Percentiles rank a stretch among this genome's conserved stretches.
phyloP scores from a whole-genome alignment of 2,888 invertebrate species.

The Mythimna loreyi region DNA sequence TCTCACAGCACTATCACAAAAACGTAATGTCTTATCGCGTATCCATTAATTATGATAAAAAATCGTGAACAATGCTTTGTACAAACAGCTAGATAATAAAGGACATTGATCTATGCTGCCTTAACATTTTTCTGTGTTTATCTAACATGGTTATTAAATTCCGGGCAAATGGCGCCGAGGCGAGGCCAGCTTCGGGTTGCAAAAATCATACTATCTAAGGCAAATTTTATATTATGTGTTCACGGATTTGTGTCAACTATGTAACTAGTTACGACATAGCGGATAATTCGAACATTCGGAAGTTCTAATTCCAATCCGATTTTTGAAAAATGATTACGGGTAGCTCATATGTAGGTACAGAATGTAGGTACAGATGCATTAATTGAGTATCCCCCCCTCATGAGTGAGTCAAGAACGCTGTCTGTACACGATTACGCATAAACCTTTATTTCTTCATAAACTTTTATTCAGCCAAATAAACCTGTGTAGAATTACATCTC shows the following conservation, averaged over 20 bases:
- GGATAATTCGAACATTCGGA: neutral
- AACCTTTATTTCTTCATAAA: neutral
- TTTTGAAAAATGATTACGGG: neutral
- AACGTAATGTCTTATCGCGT: conserved; percentile 56
- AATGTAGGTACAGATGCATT: no score
- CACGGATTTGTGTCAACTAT: conserved; percentile 22
- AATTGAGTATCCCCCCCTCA: no score
- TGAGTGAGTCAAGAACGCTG: no score
- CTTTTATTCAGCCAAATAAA: conserved; percentile 17
- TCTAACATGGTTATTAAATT: conserved; percentile 68
- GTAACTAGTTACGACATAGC: neutral
- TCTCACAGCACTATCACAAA: conserved; percentile 38
- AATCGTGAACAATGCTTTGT: conserved; percentile 53
- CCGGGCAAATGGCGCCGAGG: conserved; percentile 36
- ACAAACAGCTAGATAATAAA: conserved; percentile 56
- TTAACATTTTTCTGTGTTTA: conserved; percentile 54
- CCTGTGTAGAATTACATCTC: neutral
- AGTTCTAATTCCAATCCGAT: neutral
- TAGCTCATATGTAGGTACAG: neutral
- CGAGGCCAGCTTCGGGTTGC: conserved; percentile 29
- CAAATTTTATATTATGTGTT: conserved; percentile 31
- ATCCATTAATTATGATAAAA: conserved; percentile 57
- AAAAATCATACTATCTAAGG: conserved; percentile 29
- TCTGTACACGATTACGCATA: neutral
- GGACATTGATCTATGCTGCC: conserved; percentile 53